phyloP scores from a whole-genome alignment of 2,888 invertebrate genomes.

The Lycaena phlaeas region DNA sequence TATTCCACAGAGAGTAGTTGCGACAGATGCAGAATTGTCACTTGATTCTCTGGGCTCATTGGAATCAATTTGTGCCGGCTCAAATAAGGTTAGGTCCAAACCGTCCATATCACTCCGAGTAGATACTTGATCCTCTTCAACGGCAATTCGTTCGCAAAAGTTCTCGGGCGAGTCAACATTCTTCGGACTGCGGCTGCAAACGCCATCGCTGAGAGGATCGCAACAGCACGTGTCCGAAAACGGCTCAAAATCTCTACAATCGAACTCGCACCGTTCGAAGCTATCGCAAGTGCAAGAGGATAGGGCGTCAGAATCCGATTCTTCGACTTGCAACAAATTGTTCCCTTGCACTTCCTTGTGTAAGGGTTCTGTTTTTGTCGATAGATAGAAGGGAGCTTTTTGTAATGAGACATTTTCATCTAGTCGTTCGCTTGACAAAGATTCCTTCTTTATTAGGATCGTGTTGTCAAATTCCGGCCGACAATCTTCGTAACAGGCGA shows the following conservation, averaged over 20 bases:
- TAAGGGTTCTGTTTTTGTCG: conserved; percentile 40
- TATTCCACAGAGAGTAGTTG: conserved; percentile 51
- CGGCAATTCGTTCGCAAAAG: conserved; percentile 43
- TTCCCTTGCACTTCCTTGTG: conserved; percentile 36
- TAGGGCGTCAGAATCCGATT: conserved; percentile 62
- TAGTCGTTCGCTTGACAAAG: conserved; percentile 28
- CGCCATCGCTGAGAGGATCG: conserved; percentile 62
- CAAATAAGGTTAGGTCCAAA: conserved; percentile 77
- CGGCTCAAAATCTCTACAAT: conserved; percentile 72
- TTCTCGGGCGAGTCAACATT: conserved; percentile 63
- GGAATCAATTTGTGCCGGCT: conserved; percentile 65
- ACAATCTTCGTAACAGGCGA: conserved; percentile 62
- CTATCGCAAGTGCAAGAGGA: conserved; percentile 71
- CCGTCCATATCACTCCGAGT: conserved; percentile 77
- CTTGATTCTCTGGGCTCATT: conserved; percentile 31
- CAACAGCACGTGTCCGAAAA: conserved; percentile 76
- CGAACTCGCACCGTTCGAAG: conserved; percentile 72
- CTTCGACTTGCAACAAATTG: conserved; percentile 51
- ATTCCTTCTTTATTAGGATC: conserved; percentile 33
- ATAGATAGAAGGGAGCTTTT: conserved; percentile 58
- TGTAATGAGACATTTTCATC: conserved; percentile 42
- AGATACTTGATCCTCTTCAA: conserved; percentile 56
- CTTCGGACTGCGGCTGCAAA: conserved; percentile 64
- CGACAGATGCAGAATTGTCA: conserved; percentile 29
- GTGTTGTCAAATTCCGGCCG: conserved; percentile 46